phyloP scores from a whole-genome alignment of 2,113 vertebrate genomes.

The Kryptolebias marmoratus region DNA sequence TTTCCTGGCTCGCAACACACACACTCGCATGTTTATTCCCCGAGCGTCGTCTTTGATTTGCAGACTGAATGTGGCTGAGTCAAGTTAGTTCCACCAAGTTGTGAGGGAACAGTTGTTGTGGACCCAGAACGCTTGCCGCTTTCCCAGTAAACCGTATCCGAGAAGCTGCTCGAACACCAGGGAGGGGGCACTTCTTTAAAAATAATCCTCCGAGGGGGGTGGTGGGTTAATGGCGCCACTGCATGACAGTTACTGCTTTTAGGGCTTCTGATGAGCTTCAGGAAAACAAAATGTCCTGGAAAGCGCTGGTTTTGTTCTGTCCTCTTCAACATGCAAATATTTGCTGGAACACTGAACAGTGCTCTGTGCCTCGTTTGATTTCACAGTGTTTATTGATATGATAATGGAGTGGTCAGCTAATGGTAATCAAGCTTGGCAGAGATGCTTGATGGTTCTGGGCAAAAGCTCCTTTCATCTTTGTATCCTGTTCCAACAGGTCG shows the following conservation, averaged over 20 bases:
- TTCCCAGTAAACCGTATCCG: constrained; percentile 65
- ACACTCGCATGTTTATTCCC: constrained; percentile 4
- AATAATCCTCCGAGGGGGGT: constrained; percentile 61
- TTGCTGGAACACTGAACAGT: constrained; percentile 27
- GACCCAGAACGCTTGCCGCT: constrained; percentile 48
- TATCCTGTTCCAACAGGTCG: constrained; percentile 39
- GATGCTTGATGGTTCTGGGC: constrained; percentile 32
- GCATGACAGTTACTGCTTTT: constrained; percentile 73
- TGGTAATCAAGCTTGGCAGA: constrained; percentile 50
- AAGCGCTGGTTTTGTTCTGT: constrained; percentile 59
- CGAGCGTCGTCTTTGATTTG: constrained; percentile 55
- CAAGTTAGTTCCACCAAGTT: constrained; percentile 64
- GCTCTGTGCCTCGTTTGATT: constrained; percentile 44
- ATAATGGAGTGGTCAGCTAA: constrained; percentile 70
- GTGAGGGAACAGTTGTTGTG: constrained; percentile 44
- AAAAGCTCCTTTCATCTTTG: constrained; percentile 62
- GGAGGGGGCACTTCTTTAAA: constrained; percentile 70
- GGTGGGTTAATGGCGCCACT: constrained; percentile 46
- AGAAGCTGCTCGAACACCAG: constrained; percentile 66
- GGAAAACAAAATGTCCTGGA: constrained; percentile 67
- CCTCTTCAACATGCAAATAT: constrained; percentile 48
- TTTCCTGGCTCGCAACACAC: background rate
- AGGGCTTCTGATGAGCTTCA: constrained; percentile 70
- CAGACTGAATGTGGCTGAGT: constrained; percentile 55
- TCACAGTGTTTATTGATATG: constrained; percentile 68